Evolutionary conservation across 2,113 vertebrate genomes (phyloP).

Genomic region (Myrmecophaga tridactyla): DNA sequence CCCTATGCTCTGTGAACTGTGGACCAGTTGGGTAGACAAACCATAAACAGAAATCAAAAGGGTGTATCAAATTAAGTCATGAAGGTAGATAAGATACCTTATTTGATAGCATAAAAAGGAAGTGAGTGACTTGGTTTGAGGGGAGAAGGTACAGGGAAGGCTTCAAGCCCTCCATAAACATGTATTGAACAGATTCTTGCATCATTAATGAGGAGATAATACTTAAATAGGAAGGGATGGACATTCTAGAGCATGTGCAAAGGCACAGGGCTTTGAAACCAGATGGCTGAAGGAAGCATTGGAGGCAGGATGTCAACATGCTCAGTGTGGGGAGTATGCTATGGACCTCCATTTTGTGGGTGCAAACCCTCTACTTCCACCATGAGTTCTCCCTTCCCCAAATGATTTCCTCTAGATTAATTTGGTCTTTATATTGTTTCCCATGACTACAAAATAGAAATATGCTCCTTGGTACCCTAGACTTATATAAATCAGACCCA

Average conservation of each 20-base stretch:
- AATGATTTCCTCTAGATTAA: not conserved
- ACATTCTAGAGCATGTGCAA: not conserved
- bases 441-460: not conserved
- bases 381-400: not conserved
- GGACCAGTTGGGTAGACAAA: not conserved
- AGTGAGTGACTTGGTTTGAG: not conserved
- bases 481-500: not conserved
- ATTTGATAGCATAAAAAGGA: not conserved
- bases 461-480: not conserved
- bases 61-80: no score
- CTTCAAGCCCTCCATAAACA: not conserved
- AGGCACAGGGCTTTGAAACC: not conserved
- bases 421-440: not conserved
- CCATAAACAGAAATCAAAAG: not conserved
- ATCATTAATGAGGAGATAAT: not conserved
- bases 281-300: not conserved
- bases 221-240: not conserved
- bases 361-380: not conserved
- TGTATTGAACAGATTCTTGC: not conserved
- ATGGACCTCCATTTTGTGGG: not conserved
- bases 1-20: not conserved
- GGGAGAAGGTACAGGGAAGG: not conserved
- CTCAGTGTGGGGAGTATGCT: not conserved
- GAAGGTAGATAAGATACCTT: not conserved
- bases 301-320: not conserved